A percentile compares a stretch with the other conserved stretches of the same genome.
Conservation (phyloP, 1,140 invertebrate species). For the Philotrypesis tridentata region DNA sequence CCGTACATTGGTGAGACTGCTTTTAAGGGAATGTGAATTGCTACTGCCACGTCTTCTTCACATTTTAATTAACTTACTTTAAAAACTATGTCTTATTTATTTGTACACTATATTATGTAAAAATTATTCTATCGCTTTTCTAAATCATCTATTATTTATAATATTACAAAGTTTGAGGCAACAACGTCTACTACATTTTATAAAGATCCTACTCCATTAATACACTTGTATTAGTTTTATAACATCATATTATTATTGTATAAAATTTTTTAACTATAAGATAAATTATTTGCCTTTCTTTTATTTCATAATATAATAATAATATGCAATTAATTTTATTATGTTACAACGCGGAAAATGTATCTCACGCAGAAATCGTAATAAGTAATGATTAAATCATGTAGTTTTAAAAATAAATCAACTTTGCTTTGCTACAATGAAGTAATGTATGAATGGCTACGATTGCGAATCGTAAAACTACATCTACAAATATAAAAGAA, state of each 20-base stretch:
- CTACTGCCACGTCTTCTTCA: not conserved
- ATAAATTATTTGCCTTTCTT: conserved; percentile 9
- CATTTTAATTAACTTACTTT: not conserved
- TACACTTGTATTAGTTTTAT: not conserved
- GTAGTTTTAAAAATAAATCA: not conserved
- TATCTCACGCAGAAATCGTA: not conserved
- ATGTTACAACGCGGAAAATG: not conserved
- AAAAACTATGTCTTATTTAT: not conserved
- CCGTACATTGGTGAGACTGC: conserved; percentile 17
- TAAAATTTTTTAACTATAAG: not conserved
- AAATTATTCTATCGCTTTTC: not conserved
- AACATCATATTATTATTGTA: not conserved
- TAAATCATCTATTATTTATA: conserved; percentile 5
- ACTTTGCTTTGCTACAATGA: conserved; percentile 21
- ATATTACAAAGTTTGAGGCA: conserved; percentile 21
- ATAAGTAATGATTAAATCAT: not conserved
- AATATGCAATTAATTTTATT: conserved; percentile 5
- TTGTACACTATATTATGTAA: conserved; percentile 20
- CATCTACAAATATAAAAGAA: conserved; percentile 13
- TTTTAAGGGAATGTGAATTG: conserved; percentile 39
- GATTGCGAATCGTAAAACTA: conserved; percentile 19
- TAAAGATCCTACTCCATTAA: not conserved
- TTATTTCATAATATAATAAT: not conserved
- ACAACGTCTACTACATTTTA: not conserved
- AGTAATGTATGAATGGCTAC: conserved; percentile 1